phyloP scores from a whole-genome alignment of 2,113 vertebrate species.

The Ammodytes dubius region DNA sequence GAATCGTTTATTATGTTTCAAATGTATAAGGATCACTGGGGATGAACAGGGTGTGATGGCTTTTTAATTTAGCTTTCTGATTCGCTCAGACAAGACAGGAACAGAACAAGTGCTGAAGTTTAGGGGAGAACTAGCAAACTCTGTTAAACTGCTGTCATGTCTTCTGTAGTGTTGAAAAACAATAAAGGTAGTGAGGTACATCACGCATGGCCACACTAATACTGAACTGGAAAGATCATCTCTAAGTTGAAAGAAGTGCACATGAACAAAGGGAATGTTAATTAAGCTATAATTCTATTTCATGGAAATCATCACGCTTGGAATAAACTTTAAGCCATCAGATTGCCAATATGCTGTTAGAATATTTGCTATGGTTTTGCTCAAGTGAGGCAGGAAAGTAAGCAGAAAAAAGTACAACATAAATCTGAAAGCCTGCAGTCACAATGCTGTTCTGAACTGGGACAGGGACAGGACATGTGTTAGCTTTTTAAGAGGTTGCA shows the following conservation, averaged over 20 bases:
- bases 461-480: conserved; percentile 66
- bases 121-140: conserved; percentile 37
- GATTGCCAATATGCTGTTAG: conserved; percentile 30
- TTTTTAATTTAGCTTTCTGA: conserved; percentile 32
- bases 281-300: conserved; percentile 60
- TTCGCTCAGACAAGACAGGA: conserved; percentile 34
- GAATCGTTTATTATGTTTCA: conserved; percentile 51
- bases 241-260: conserved; percentile 18
- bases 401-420: conserved; percentile 71
- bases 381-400: conserved; percentile 67
- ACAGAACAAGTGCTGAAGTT: conserved; percentile 45
- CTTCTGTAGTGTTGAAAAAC: conserved; percentile 4
- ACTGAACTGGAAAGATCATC: background rate
- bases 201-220: background rate
- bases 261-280: conserved; percentile 24
- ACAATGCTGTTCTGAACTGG: conserved; percentile 52
- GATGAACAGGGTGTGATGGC: conserved; percentile 30
- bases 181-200: background rate
- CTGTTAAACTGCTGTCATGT: conserved; percentile 4
- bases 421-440: conserved; percentile 69
- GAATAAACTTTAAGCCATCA: conserved; percentile 45
- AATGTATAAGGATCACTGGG: conserved; percentile 27
- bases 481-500: conserved; percentile 56
- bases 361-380: conserved; percentile 62
- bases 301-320: conserved; percentile 34